Evolutionary conservation across 2,797 vertebrate genomes (phyloP), one percentile per base, ranked within the genome.

Genomic region (Myotis vivesi): DNA sequence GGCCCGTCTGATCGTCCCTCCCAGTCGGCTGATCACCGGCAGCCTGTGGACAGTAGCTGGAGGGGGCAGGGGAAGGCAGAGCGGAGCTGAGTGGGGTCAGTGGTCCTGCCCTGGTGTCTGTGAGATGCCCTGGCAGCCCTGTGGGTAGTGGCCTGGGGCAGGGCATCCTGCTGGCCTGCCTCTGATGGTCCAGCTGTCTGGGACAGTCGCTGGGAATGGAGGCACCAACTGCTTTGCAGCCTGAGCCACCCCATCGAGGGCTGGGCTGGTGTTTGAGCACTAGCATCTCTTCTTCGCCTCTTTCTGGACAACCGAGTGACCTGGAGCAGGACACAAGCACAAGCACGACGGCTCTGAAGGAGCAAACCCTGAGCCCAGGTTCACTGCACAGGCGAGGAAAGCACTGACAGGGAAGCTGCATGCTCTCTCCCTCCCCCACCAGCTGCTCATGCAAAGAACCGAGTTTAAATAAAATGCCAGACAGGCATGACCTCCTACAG

Each of bases 131-230:
- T 6, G 87, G 97, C 19, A 8, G 44, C 87, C 96, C 98, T 57
- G 88, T 0, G 1, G 89, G 49, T 36, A 95, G 89, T 0, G 94
- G 83, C 68, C 51, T 51, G n/a, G 97, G 97, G 5, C 95, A 95
- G 30, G 97, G 97, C 51, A 92, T 96, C 94, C 97, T 98, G 88
- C 87, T 87, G 0, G 94, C 92, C 10, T 97, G 97, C 49, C 98
- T 98, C n/a, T 97, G 98, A 7, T 98, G 97, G 57, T 99, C 99
- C 0, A 87, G 82, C 81, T 89, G 94, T 89, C 97, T 98, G 59
- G 98, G 98, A 15, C 96, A 97, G 88, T 99, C 98, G 0, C 95
- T 94, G 8, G 97, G 94, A 0, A 59, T 6, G 19, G 98, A 91
- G 0, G 98, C 97, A 7, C 94, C 0, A 16, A 82, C 59, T 80